Base-by-base conservation (phyloP, 35 echinoderm and acorn worm genomes). In the Patiria miniata region DNA sequence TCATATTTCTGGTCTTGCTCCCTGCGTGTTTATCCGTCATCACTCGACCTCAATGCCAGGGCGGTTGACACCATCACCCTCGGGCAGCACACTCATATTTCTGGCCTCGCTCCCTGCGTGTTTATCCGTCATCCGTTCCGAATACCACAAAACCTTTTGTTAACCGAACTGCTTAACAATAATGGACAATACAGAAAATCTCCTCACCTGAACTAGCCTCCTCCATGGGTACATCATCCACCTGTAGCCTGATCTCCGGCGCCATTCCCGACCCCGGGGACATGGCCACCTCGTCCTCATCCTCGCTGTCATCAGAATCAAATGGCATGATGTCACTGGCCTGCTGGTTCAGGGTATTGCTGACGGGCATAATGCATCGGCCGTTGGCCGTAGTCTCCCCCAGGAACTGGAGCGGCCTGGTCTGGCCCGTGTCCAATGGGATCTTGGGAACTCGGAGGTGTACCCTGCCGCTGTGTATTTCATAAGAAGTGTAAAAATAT, bases 311-410 rank as follows among this genome's bases (percentile, higher is more conserved):
- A 38, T 99, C 96, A 5, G 96, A 90, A 58, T 95, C 93, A 52
- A 99, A 99, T 5, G 92, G 89, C 89, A 99, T 99, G 84, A 99
- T 99, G 10, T 95, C 89, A 61, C 81, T 94, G 51, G 96, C 96
- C 42, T 82, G 82, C n/a, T 85, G 76, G 73, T 83, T 91, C 36
- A 82, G 39, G 21, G 65, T 23, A 0, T 47, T 36, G 65, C 65
- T 30, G 65, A 23, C 65, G 14, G 65, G 65, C 65, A 73, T 73
- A 9, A 26, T 22, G 65, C 65, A 73, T 10, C 34, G 65, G 65
- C 34, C 34, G 65, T 91, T 85, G 61, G 79, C 77, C 44, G 65
- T 30, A 1, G 65, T 30, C 65, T 73, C 65, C 19, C 65, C 65
- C 14, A 73, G 26, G n/a, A 73, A 73, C 29, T 84, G 53, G 1